Evolutionary conservation across 2,888 invertebrate species (phyloP).

Genomic region (Cantharis nigra): DNA sequence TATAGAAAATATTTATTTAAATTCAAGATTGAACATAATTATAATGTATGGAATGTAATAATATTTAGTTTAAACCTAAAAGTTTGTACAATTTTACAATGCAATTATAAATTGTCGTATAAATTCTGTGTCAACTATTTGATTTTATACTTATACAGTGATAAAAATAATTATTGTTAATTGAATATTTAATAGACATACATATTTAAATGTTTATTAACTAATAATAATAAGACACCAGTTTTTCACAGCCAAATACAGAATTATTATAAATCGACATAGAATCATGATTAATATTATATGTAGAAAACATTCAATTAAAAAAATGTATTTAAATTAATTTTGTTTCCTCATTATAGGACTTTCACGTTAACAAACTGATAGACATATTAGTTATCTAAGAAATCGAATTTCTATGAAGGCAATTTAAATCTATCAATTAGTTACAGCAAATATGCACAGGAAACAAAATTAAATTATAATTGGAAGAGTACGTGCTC

Average conservation of each 20-base stretch:
- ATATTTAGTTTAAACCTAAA: conserved; percentile 1
- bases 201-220: neutral
- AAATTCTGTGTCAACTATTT: neutral
- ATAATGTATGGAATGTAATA: conserved; percentile 19
- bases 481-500: neutral
- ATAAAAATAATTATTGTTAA: neutral
- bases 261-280: conserved; percentile 36
- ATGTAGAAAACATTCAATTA: conserved; percentile 1
- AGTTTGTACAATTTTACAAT: conserved; percentile 33
- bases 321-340: conserved; percentile 1
- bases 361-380: neutral
- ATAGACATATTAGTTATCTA: neutral
- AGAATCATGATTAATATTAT: conserved; percentile 20
- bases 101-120: conserved; percentile 5
- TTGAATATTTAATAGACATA: neutral
- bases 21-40: conserved; percentile 14
- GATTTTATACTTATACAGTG: neutral
- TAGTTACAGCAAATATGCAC: neutral
- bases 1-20: neutral
- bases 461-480: neutral
- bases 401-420: neutral
- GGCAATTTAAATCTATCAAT: neutral
- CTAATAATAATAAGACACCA: conserved; percentile 30
- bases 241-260: conserved; percentile 50
- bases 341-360: neutral